These are phyloP conservation scores for Andrena haemorrhoa DNA, from an alignment of 2,888 invertebrate species.

Conservation along the genomic window DNA sequence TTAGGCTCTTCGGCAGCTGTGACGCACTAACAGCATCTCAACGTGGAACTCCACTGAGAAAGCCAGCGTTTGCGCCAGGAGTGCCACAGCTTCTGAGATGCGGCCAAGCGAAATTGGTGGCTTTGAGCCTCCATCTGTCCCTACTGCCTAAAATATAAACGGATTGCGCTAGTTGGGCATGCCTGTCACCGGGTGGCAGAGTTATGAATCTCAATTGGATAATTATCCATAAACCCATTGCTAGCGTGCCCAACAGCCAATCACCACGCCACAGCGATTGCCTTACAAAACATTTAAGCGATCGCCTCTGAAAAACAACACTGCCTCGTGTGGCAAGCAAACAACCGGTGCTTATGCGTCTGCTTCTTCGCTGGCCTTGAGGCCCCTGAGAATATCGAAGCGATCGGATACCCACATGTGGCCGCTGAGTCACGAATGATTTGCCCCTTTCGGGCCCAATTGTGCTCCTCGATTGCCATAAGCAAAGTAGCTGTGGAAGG, in stretches of 20 bases:
- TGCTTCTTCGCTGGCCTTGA: slow-evolving; percentile 26
- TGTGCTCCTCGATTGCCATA: not conserved
- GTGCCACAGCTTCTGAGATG: slow-evolving; percentile 4
- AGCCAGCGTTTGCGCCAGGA: not conserved
- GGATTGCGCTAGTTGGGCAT: slow-evolving; percentile 76
- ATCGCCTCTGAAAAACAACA: slow-evolving; percentile 71
- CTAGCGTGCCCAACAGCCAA: slow-evolving; percentile 77
- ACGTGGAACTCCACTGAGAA: not conserved
- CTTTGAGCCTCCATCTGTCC: slow-evolving; percentile 67
- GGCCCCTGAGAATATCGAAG: slow-evolving; percentile 26
- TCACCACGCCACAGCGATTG: slow-evolving; percentile 72
- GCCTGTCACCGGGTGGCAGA: slow-evolving; percentile 77
- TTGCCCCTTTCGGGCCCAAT: not conserved
- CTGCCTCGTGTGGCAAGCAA: slow-evolving; percentile 29
- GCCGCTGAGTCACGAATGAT: not conserved
- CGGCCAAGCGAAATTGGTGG: slow-evolving; percentile 30
- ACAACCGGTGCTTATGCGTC: slow-evolving; percentile 31
- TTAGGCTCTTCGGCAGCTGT: not conserved
- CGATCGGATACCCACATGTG: slow-evolving; percentile 17
- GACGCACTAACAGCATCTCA: no score
- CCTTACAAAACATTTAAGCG: slow-evolving; percentile 76
- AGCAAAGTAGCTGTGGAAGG: not conserved
- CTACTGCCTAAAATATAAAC: slow-evolving; percentile 82
- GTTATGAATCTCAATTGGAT: slow-evolving; percentile 85
- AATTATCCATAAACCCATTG: slow-evolving; percentile 83